These are phyloP conservation scores for Oligia fasciuncula DNA, from an alignment of 2,888 invertebrate species.

Conservation along the genomic window DNA sequence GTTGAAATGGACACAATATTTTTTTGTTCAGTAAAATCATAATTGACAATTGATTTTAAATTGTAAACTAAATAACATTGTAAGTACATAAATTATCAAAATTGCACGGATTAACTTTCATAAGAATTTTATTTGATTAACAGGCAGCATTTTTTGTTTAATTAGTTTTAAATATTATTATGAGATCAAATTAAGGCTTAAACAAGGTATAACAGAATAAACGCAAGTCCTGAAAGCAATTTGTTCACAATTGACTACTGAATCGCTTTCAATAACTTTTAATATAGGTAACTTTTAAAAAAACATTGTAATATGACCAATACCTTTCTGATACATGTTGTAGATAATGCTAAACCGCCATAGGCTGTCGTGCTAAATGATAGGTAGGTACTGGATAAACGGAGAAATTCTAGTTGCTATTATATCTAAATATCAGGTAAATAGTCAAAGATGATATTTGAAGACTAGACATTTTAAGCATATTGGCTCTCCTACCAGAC, in stretches of 20 bases:
- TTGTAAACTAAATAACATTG: constrained; percentile 22
- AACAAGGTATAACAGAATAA: no score
- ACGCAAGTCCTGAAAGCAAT: no score
- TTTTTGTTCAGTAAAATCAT: not conserved
- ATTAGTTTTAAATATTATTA: not conserved
- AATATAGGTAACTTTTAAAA: no score
- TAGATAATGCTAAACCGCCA: not conserved
- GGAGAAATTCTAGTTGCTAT: not conserved
- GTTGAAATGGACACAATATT: constrained; percentile 24
- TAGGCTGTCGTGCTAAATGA: not conserved
- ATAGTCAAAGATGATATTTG: not conserved
- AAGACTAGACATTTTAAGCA: constrained; percentile 2
- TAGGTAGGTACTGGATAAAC: not conserved
- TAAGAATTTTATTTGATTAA: constrained; percentile 20
- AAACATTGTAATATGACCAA: not conserved
- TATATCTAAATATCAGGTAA: constrained; percentile 13
- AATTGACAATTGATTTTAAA: not conserved
- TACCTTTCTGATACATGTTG: not conserved
- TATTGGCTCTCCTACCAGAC: no score
- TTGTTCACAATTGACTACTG: no score
- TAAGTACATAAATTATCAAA: constrained; percentile 20
- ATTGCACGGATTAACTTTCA: constrained; percentile 41
- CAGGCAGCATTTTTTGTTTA: constrained; percentile 23
- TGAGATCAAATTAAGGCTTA: constrained; percentile 1
- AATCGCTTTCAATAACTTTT: no score